Conservation (phyloP, 2,888 invertebrate species). For the Platycheirus albimanus region DNA sequence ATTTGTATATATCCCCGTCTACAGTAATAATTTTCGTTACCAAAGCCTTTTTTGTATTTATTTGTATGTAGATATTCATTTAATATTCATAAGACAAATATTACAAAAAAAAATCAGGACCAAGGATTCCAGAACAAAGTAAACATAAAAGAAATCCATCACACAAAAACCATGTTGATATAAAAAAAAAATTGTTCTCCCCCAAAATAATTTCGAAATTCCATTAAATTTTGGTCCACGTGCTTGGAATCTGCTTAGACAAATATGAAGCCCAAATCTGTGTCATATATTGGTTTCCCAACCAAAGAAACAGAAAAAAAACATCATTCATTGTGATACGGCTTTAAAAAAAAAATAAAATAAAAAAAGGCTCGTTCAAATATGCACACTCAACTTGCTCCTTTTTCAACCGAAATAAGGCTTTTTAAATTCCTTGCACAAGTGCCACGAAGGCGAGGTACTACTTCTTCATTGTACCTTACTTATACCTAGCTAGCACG, state of each 20-base stretch:
- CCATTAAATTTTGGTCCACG: slow-evolving; percentile 27
- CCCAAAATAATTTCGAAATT: background rate
- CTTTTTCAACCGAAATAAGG: background rate
- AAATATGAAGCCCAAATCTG: slow-evolving; percentile 30
- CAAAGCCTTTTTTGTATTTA: background rate
- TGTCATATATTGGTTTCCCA: slow-evolving; percentile 30
- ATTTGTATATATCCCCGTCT: background rate
- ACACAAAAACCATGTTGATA: slow-evolving; percentile 30
- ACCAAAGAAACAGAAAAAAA: background rate
- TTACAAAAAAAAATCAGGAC: slow-evolving; percentile 16
- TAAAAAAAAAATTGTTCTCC: background rate
- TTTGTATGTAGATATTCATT: slow-evolving; percentile 5
- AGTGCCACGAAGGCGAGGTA: too few relatives aligned
- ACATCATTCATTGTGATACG: slow-evolving; percentile 31
- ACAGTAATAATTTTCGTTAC: slow-evolving; percentile 1
- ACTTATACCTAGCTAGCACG: slow-evolving; percentile 26
- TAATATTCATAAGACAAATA: slow-evolving; percentile 16
- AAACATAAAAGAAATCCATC: slow-evolving; percentile 39
- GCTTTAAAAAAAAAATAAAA: background rate
- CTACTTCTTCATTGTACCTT: too few relatives aligned
- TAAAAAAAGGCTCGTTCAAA: slow-evolving; percentile 20
- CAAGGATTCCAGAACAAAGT: slow-evolving; percentile 25
- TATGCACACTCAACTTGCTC: slow-evolving; percentile 26
- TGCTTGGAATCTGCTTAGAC: slow-evolving; percentile 36
- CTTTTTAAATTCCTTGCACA: slow-evolving; percentile 47